Base-by-base conservation (phyloP, 2,113 vertebrate genomes). In the Prionailurus bengalensis region DNA sequence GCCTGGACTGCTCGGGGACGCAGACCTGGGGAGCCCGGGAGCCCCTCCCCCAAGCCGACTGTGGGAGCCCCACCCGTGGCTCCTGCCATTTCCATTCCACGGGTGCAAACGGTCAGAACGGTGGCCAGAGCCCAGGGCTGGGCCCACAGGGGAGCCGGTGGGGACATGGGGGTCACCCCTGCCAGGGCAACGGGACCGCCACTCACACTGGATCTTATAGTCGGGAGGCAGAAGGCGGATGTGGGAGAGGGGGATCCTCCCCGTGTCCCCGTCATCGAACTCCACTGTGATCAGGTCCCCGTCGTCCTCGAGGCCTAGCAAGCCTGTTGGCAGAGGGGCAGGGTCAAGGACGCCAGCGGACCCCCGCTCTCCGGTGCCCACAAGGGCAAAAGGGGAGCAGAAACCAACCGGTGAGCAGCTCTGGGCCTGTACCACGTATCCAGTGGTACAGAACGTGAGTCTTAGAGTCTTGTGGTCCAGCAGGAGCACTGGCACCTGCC, bases 201-300 rank as follows among this genome's bases (percentile, higher is more conserved):
- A 98, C 99, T 99, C 98, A 99, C 99, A 99, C 98, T 99, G 99
- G 97, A 99, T 99, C 99, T 99, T 99, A 98, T 99, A 99, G 99
- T 99, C 99, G 0, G 99, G 99, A 0, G 99, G 99, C 89, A 99
- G 99, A 91, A 99, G 99, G 51, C 99, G 99, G 97, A 99, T 99
- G 98, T 99, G 99, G 3, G 99, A 99, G 45, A 99, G 99, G 0
- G 99, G 99, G 84, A 99, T 99, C 89, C 99, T 99, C 15, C 99
- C 99, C 0, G 99, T 99, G 99, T 99, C 99, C 0, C 99, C 99
- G 0, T 99, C 99, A 7, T 99, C 99, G 23, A 99, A 99, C 98
- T 99, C 99, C 98, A 99, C 99, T 0, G 99, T 99, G 98, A 99
- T 99, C 90, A 99, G 99, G 97, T 99, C 99, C 11, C 99, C 99